These are phyloP conservation scores for Podiceps cristatus DNA, from an alignment of 2,113 vertebrate genomes.

Conservation along the genomic window DNA sequence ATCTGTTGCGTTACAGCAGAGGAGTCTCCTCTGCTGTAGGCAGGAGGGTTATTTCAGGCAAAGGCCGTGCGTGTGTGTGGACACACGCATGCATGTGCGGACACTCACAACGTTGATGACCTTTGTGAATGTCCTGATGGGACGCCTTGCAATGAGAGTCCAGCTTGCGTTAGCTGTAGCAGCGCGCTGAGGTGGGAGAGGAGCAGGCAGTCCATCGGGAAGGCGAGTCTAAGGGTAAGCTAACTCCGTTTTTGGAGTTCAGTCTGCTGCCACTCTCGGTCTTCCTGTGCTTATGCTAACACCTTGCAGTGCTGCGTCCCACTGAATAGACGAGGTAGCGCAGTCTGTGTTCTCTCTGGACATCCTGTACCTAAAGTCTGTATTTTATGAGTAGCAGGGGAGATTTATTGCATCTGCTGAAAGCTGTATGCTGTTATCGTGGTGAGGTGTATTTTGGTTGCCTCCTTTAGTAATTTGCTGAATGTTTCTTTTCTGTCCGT, in stretches of 20 bases:
- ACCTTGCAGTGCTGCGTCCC: background rate
- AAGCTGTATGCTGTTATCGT: background rate
- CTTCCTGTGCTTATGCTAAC: background rate
- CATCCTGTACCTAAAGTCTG: background rate
- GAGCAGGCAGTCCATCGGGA: background rate
- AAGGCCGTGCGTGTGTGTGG: background rate
- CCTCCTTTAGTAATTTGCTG: background rate
- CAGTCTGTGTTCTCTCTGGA: background rate
- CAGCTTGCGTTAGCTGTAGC: background rate
- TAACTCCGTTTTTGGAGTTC: background rate
- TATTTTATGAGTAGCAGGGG: background rate
- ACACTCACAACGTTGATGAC: background rate
- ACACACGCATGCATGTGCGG: accelerated
- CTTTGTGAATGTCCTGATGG: background rate
- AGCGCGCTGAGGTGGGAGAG: background rate
- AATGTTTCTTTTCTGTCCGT: background rate
- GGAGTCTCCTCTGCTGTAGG: too few species aligned
- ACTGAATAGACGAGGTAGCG: background rate
- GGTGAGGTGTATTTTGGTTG: background rate
- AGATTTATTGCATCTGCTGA: background rate
- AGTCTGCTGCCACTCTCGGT: background rate
- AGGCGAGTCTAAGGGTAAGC: background rate
- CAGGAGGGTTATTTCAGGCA: background rate
- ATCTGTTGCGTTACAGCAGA: background rate
- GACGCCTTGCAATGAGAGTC: background rate